Conservation (phyloP, 92 coral and sea anemone species). For the Desmophyllum pertusum region DNA sequence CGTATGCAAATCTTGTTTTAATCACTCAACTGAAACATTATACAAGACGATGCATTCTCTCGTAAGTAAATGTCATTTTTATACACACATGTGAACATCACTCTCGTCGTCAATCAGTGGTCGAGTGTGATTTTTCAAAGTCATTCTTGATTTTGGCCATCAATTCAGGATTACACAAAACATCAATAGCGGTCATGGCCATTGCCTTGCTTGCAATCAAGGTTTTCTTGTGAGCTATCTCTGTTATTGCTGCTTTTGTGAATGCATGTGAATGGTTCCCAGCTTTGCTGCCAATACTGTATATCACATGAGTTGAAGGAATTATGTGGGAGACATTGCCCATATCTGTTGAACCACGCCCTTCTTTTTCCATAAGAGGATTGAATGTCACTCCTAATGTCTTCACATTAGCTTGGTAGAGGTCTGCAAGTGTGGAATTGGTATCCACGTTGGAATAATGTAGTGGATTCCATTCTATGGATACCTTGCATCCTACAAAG, state of each 20-base stretch:
- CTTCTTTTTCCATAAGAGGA: slow-evolving; percentile 5
- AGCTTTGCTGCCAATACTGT: slow-evolving; percentile 62
- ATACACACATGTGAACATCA: too few relatives aligned
- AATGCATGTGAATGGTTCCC: slow-evolving; percentile 74
- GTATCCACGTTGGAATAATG: slow-evolving; percentile 48
- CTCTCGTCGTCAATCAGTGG: background rate
- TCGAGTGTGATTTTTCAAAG: slow-evolving; percentile 33
- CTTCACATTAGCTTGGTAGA: slow-evolving; percentile 71
- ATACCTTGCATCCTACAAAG: slow-evolving; percentile 64
- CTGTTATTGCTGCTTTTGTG: slow-evolving; percentile 64
- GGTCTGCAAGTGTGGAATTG: slow-evolving; percentile 63
- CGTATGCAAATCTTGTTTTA: too few relatives aligned
- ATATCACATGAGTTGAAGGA: slow-evolving; percentile 68
- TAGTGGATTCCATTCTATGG: slow-evolving; percentile 50
- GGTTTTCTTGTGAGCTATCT: slow-evolving; percentile 66
- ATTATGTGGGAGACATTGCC: slow-evolving; percentile 75
- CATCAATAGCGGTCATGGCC: slow-evolving; percentile 86
- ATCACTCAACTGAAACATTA: too few relatives aligned
- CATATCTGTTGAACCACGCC: slow-evolving; percentile 82
- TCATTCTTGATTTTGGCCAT: slow-evolving; percentile 52
- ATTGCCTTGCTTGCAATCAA: slow-evolving; percentile 78
- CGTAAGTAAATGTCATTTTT: too few relatives aligned
- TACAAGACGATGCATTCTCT: too few relatives aligned
- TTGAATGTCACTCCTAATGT: slow-evolving; percentile 54
- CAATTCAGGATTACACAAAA: slow-evolving; percentile 60